Conservation (phyloP, 2,888 invertebrate genomes). For the Coelogynopora nodosa region DNA sequence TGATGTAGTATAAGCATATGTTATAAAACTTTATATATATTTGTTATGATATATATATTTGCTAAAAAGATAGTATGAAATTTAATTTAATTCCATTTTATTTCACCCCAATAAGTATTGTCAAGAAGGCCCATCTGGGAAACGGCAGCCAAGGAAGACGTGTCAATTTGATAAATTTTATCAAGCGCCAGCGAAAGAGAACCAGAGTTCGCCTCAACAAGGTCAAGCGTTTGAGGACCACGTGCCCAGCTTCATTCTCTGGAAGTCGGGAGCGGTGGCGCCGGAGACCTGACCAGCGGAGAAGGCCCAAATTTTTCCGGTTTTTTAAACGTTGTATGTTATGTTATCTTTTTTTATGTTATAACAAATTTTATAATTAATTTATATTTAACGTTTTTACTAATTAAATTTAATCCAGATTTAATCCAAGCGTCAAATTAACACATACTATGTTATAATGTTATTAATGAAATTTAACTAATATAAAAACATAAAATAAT, state of each 20-base stretch:
- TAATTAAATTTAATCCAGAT: no score
- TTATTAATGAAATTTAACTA: no score
- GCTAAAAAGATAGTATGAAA: no score
- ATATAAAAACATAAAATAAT: no score
- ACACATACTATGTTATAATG: no score
- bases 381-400: no score
- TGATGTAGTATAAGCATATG: no score
- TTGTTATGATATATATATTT: no score
- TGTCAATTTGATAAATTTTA: background rate
- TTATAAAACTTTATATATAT: no score
- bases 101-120: no score
- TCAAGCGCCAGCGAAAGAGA: background rate
- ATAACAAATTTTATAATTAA: background rate
- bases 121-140: background rate
- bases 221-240: background rate
- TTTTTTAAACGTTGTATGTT: background rate
- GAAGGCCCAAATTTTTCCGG: background rate
- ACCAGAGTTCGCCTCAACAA: slow-evolving; percentile 1
- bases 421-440: no score
- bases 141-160: background rate
- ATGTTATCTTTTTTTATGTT: background rate
- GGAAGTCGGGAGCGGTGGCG: slow-evolving; percentile 9
- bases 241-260: background rate
- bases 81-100: no score
- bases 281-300: background rate